A percentile compares a stretch with the other conserved stretches of the same genome.
Evolutionary conservation across 2,797 vertebrate species (phyloP).

Genomic region (Philypnodon macrostomus): DNA sequence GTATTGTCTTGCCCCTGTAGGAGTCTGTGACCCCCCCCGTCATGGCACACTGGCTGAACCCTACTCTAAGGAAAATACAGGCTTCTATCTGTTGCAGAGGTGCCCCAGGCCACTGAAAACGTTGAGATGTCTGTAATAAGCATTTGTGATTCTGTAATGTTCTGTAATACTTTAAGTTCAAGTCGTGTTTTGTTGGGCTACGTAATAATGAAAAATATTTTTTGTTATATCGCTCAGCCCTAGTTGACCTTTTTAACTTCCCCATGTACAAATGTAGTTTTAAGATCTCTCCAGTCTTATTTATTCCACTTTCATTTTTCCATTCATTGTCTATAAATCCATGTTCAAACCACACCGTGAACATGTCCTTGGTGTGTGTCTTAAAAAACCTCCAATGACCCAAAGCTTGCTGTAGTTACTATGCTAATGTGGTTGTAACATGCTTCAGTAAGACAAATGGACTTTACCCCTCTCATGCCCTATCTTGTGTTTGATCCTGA

Average conservation of each 20-base stretch:
- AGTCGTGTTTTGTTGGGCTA: background rate
- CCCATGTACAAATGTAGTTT: too few species aligned
- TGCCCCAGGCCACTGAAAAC: background rate
- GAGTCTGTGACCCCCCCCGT: background rate
- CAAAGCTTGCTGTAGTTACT: background rate
- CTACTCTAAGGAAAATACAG: background rate
- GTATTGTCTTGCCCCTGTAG: background rate
- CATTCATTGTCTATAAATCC: background rate
- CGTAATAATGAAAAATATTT: too few species aligned
- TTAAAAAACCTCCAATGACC: constrained; percentile 3
- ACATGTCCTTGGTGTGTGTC: background rate
- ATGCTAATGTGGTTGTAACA: background rate
- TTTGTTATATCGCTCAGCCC: too few species aligned
- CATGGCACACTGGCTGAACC: background rate
- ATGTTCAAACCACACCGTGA: background rate
- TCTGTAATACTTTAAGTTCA: background rate
- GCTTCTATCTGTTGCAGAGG: background rate
- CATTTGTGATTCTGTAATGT: background rate
- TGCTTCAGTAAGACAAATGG: background rate
- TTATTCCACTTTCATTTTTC: background rate
- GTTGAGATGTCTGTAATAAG: background rate
- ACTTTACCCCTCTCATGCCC: constrained; percentile 1
- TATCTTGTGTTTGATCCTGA: constrained; percentile 22
- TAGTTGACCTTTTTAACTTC: too few species aligned
- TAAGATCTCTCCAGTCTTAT: too few species aligned